A percentile compares a stretch with the other conserved stretches of the same genome.
These are phyloP conservation scores for Mustela erminea DNA, from an alignment of 2,797 vertebrate species.

Conservation along the genomic window DNA sequence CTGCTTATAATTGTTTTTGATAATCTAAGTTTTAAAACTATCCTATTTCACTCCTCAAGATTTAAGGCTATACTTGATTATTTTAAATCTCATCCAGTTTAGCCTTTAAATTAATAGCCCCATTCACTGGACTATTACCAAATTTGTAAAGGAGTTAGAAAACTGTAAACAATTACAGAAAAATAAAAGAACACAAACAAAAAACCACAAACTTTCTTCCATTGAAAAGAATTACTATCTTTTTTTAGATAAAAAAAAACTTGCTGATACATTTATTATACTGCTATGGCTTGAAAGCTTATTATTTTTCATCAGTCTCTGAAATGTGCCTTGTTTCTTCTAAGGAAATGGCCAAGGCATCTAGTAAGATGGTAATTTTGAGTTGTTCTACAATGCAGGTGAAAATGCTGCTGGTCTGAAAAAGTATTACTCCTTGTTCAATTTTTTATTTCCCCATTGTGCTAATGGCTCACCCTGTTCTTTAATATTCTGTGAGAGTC, in stretches of 20 bases:
- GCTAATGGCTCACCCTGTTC: not conserved
- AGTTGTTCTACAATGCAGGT: conserved; percentile 33
- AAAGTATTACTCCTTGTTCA: not conserved
- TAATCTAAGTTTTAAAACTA: not conserved
- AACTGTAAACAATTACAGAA: not conserved
- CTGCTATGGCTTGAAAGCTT: conserved; percentile 23
- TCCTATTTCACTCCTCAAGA: not conserved
- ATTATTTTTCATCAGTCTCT: conserved; percentile 37
- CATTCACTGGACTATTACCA: conserved; percentile 47
- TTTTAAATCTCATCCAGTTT: not conserved
- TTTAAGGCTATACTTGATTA: not conserved
- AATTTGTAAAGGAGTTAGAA: conserved; percentile 66
- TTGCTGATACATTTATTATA: conserved; percentile 67
- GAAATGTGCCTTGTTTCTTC: not conserved
- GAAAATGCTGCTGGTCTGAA: conserved; percentile 49
- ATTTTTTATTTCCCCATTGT: conserved; percentile 15
- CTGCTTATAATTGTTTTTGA: not conserved
- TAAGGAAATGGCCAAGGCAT: conserved; percentile 33
- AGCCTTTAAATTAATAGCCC: conserved; percentile 32
- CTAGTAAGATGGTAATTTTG: not conserved
- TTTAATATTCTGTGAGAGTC: conserved; percentile 65
- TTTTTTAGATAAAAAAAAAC: not conserved
- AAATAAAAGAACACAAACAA: not conserved
- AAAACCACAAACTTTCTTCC: conserved; percentile 47
- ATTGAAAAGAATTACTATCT: conserved; percentile 39